Evolutionary conservation across 2,797 vertebrate genomes (phyloP).

Genomic region (Hipposideros larvatus): DNA sequence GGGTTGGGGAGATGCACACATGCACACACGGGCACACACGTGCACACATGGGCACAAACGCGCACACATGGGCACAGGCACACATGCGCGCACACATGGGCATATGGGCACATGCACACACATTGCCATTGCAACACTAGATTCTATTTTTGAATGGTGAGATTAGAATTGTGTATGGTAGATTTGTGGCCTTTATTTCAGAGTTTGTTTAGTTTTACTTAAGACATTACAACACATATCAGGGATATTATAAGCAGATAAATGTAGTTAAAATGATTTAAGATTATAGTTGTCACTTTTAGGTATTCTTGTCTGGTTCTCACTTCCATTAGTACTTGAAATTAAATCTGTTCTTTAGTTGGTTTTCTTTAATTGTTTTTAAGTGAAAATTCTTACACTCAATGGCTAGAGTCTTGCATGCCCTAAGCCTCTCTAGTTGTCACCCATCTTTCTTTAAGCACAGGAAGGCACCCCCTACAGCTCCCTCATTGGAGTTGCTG

Average conservation of each 20-base stretch:
- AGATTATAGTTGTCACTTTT: background rate
- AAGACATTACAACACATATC: background rate
- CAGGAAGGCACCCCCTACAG: background rate
- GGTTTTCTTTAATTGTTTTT: slow-evolving; percentile 22
- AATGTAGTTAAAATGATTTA: background rate
- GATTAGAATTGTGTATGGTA: background rate
- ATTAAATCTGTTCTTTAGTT: background rate
- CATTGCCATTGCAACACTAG: background rate
- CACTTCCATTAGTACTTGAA: background rate
- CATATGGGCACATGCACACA: background rate
- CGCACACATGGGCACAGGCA: background rate
- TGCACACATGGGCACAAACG: background rate
- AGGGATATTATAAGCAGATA: background rate
- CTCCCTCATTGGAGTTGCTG: no score
- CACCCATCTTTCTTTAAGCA: background rate
- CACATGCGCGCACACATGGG: background rate
- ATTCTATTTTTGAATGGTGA: background rate
- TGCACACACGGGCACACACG: background rate
- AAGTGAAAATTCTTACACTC: background rate
- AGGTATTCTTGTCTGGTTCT: background rate
- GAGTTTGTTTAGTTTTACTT: background rate
- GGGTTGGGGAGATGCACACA: background rate
- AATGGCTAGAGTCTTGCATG: background rate
- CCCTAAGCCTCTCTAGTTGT: background rate
- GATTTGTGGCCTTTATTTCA: background rate